A percentile compares a stretch with the other conserved stretches of the same genome.
phyloP scores from a whole-genome alignment of 2,113 vertebrate genomes.

The Delphinus delphis region DNA sequence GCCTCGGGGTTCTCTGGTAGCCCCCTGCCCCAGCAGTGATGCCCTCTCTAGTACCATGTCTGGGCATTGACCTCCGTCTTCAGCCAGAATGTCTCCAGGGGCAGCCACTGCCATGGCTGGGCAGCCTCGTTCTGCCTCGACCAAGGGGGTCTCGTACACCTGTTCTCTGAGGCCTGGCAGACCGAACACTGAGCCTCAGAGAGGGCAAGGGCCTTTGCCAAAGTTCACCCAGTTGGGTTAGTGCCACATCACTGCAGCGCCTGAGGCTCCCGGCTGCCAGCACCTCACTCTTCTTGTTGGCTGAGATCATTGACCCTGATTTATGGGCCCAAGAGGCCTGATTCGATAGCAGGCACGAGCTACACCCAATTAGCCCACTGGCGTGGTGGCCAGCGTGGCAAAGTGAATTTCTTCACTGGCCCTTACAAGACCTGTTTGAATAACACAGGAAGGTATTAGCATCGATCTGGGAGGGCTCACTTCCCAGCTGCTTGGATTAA shows the following conservation, averaged over 20 bases:
- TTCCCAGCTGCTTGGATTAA: constrained; percentile 22
- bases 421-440: neutral
- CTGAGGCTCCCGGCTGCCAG: neutral
- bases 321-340: neutral
- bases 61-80: neutral
- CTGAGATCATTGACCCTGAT: neutral
- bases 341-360: constrained; percentile 9
- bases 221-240: neutral
- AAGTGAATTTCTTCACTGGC: constrained; percentile 31
- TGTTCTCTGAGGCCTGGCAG: neutral
- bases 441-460: neutral
- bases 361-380: neutral
- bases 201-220: neutral
- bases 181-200: neutral
- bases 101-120: neutral
- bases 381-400: neutral
- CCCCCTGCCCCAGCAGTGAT: neutral
- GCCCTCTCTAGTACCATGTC: neutral
- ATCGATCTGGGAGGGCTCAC: neutral
- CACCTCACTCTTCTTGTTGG: neutral
- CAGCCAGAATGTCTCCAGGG: neutral
- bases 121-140: neutral
- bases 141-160: neutral
- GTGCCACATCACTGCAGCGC: neutral
- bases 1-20: neutral